Conservation (phyloP, 2,888 invertebrate species). For the Sylvicola cinctus region DNA sequence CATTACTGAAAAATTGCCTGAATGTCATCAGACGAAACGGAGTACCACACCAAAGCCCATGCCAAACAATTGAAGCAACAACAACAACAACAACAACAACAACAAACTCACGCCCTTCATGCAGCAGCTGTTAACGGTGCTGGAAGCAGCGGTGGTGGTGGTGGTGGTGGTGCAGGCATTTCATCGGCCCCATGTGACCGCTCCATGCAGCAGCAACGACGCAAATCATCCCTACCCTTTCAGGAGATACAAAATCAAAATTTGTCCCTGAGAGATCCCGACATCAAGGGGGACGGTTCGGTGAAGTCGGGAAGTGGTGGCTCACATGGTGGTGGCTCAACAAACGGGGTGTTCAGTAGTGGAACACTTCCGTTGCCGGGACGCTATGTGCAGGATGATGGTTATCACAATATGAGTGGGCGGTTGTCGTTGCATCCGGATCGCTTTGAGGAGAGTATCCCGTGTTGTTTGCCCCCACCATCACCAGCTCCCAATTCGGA, state of each 20-base stretch:
- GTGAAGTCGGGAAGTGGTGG: not conserved
- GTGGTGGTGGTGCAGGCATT: conserved; percentile 4
- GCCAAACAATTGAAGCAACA: conserved; percentile 6
- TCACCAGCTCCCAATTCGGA: conserved; percentile 25
- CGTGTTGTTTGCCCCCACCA: conserved; percentile 22
- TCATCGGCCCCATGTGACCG: not conserved
- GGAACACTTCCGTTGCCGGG: conserved; percentile 4
- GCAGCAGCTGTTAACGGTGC: conserved; percentile 1
- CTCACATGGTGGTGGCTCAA: not conserved
- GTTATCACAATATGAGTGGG: conserved; percentile 10
- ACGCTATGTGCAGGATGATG: conserved; percentile 8
- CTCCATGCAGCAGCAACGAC: conserved; percentile 7
- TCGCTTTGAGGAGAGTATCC: conserved; percentile 16
- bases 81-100: conserved; percentile 9
- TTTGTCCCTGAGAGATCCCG: not conserved
- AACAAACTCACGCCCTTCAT: not conserved
- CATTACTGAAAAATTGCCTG: conserved; percentile 6
- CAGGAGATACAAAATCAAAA: conserved; percentile 10
- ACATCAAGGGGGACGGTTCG: not conserved
- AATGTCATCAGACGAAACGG: conserved; percentile 12
- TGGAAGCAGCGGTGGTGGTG: conserved; percentile 4
- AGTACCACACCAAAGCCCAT: too few relatives aligned
- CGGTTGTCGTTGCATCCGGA: conserved; percentile 14
- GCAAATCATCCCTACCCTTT: conserved; percentile 16
- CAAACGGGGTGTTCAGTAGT: not conserved